Percentiles rank a stretch among this genome's conserved stretches.
Conservation (phyloP, 35 echinoderm and acorn worm species). For the Lytechinus variegatus region DNA sequence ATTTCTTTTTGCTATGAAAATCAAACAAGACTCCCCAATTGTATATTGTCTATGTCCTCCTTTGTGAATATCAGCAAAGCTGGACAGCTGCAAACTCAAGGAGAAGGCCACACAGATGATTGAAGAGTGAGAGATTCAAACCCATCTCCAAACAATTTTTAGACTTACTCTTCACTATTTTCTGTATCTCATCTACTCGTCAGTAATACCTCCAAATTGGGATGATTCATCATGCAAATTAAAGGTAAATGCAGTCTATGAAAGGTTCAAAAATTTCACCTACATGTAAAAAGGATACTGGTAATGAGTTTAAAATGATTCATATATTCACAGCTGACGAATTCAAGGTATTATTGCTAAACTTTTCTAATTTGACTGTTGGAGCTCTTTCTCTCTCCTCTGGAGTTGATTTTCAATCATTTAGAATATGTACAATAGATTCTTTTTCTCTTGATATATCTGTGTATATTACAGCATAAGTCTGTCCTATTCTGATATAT, state of each 20-base stretch:
- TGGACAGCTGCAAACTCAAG: slow-evolving; percentile 44
- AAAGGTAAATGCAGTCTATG: not conserved
- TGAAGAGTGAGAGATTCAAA: slow-evolving; percentile 51
- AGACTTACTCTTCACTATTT: slow-evolving; percentile 7
- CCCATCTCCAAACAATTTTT: slow-evolving; percentile 39
- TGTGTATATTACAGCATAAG: too few relatives aligned
- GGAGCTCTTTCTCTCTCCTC: not conserved
- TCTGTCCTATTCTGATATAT: too few relatives aligned
- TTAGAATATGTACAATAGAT: too few relatives aligned
- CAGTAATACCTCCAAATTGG: slow-evolving; percentile 53
- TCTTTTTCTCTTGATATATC: too few relatives aligned
- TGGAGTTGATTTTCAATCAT: too few relatives aligned
- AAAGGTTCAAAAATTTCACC: too few relatives aligned
- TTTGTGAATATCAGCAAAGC: slow-evolving; percentile 19
- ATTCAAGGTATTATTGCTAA: too few relatives aligned
- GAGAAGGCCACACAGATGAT: slow-evolving; percentile 32
- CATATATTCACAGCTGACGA: too few relatives aligned
- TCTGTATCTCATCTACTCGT: slow-evolving; percentile 26
- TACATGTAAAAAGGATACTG: too few relatives aligned
- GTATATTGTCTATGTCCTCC: not conserved
- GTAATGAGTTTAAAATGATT: too few relatives aligned
- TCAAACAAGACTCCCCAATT: not conserved
- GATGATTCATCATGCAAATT: slow-evolving; percentile 53
- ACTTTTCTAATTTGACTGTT: not conserved
- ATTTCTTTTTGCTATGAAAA: not conserved